Conservation (phyloP, 1,140 invertebrate species). For the Drosophila auraria region DNA sequence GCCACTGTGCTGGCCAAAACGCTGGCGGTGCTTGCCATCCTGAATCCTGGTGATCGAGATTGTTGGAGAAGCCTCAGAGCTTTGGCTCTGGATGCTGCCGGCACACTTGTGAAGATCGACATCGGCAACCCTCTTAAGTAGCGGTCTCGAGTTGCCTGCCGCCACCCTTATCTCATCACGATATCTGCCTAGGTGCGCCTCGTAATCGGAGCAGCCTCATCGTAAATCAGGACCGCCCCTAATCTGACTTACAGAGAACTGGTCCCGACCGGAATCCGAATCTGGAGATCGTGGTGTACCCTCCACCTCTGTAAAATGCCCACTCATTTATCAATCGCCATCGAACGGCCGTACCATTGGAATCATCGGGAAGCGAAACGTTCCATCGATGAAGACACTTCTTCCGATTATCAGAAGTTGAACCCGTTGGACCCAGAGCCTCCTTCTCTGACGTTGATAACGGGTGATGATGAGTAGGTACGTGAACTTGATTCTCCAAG, state of each 20-base stretch:
- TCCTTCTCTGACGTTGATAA: conserved; percentile 12
- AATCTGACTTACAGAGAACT: conserved; percentile 29
- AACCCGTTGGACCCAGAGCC: too few species aligned
- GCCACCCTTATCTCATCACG: conserved; percentile 39
- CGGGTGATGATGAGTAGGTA: neutral
- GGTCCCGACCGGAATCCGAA: neutral
- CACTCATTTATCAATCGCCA: neutral
- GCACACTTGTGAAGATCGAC: conserved; percentile 27
- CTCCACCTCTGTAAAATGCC: neutral
- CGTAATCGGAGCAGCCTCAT: conserved; percentile 41
- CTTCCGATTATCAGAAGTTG: neutral
- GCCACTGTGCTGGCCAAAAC: conserved; percentile 38
- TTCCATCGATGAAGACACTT: conserved; percentile 6
- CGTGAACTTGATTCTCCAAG: conserved; percentile 12
- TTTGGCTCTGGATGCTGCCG: conserved; percentile 42
- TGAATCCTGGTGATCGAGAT: neutral
- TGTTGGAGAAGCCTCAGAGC: neutral
- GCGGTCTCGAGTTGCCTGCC: conserved; percentile 5
- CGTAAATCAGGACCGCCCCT: conserved; percentile 39
- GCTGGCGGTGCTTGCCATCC: conserved; percentile 26
- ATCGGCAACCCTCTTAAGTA: conserved; percentile 34
- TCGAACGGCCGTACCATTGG: neutral
- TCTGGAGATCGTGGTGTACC: neutral
- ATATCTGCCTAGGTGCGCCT: conserved; percentile 35
- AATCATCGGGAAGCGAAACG: neutral